Evolutionary conservation across 2,113 vertebrate species (phyloP), one percentile per base, ranked within the genome.

Genomic region (Epinephelus moara): DNA sequence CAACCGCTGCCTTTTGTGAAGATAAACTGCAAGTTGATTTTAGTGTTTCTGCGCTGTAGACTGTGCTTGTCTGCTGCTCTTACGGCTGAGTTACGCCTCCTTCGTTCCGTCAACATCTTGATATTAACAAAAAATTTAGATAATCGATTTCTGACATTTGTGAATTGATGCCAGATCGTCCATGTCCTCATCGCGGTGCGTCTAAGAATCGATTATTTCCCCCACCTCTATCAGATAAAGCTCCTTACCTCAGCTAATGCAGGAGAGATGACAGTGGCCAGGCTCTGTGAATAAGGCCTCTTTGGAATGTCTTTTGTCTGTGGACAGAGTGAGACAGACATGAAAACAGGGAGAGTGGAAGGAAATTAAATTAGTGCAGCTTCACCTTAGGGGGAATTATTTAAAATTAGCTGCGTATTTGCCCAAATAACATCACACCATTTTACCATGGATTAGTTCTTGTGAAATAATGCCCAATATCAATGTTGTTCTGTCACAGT

Each of bases 281-380:
- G 95, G 91, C 97, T 98, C 86, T 98, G 97, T 86, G 98, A 99
- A 81, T 96, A 96, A 94, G 97, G 97, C 94, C 97, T 97, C 95
- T 97, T 97, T 90, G 96, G 95, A 91, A 97, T 94, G 93, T 97
- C 97, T 95, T 97, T 96, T 77, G 95, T 94, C 96, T 98, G 89
- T 13, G 72, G 71, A 33, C 23, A 73, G 15, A 75, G 3, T 62
- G 25, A 55, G 8, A 40, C 3, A 60, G 6, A 63, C 1, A 3
- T 53, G 15, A 68, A 53, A 60, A 37, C 0, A 2, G 5, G 25
- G 12, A 12, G 19, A 40, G 17, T 14, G 17, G 12, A 68, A 21
- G 37, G 9, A 71, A n/a, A 68, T 70, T 30, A 70, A 81, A n/a
- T 56, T 12, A 62, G 63, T 42, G 15, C 49, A 33, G 9, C 33